Conservation (phyloP, 2,888 invertebrate genomes). For the Bembecia ichneumoniformis region DNA sequence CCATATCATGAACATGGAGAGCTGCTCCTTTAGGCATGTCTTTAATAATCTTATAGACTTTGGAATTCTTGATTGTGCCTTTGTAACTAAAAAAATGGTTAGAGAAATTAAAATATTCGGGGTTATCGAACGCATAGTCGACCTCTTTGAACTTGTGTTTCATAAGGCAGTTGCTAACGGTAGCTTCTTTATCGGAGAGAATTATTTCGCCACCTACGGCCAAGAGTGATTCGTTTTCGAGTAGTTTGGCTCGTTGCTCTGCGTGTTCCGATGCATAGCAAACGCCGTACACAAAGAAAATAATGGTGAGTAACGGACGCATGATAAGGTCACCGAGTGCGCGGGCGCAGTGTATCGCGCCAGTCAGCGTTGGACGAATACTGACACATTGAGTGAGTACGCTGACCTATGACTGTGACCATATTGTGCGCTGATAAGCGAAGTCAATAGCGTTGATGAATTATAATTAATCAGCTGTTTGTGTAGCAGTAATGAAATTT, state of each 20-base stretch:
- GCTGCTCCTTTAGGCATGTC: constrained; percentile 83
- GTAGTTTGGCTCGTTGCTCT: constrained; percentile 46
- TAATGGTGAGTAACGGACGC: constrained; percentile 2
- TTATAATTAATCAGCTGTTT: too few relatives aligned
- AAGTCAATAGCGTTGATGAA: neutral
- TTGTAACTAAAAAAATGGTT: constrained; percentile 77
- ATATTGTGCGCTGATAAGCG: neutral
- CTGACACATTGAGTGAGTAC: constrained; percentile 7
- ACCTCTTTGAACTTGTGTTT: constrained; percentile 67
- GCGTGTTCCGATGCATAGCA: constrained; percentile 31
- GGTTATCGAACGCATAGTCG: constrained; percentile 65
- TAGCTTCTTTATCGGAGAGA: constrained; percentile 59
- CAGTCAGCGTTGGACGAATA: constrained; percentile 7
- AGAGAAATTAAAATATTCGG: constrained; percentile 74
- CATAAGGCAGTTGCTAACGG: constrained; percentile 74
- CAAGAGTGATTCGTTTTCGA: constrained; percentile 55
- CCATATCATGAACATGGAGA: constrained; percentile 79
- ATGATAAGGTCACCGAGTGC: constrained; percentile 9
- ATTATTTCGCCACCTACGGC: constrained; percentile 65
- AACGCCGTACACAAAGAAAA: constrained; percentile 10
- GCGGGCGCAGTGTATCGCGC: constrained; percentile 4
- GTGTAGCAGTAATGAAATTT: too few relatives aligned
- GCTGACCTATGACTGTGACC: neutral
- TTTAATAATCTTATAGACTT: constrained; percentile 77
- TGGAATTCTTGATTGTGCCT: constrained; percentile 70